Evolutionary conservation across 2,113 vertebrate genomes (phyloP), one percentile per base, ranked within the genome.

Genomic region (Strigops habroptila): DNA sequence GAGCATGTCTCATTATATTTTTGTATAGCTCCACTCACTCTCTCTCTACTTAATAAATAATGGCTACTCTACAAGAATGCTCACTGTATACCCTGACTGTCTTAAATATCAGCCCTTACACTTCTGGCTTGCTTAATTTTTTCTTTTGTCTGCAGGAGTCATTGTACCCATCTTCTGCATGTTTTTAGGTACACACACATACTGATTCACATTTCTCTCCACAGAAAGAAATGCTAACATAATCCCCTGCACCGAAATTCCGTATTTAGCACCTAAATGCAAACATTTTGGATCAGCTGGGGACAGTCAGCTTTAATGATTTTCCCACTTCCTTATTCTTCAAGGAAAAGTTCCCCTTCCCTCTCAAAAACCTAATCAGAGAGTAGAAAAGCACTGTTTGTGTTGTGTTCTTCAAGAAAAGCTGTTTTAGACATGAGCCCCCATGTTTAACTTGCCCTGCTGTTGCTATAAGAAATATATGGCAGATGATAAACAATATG

Each of bases 1-100:
- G 95, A 96, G 96, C 95, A 94, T 91, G 95, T 96, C 95, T 95
- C 91, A 93, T 96, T 96, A 80, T 85, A 92, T 94, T 96, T 97
- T 74, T 93, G 92, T 93, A 91, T 70, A 94, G 95, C 77, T 95
- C 77, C 23, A 67, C 86, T 96, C 78, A 62, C 74, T 88, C 74
- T 79, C 43, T 43, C 85, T 81, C 57, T 91, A 89, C 88, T 95
- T 94, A 92, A 95, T 94, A 96, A 96, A 95, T 94, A 97, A 96
- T 73, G 63, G 77, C 59, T 87, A 37, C 62, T 79, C 67, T 55
- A 92, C 81, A 77, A 67, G 93, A 96, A 82, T 15, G 46, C 74
- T 92, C 84, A 43, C 74, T 85, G 28, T 35, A 82, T 7, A 63
- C 49, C 27, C 48, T 49, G 79, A 52, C 81, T 82, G 41, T 75